Base-by-base conservation (phyloP, 2,888 invertebrate genomes). In the Mythimna pallens region DNA sequence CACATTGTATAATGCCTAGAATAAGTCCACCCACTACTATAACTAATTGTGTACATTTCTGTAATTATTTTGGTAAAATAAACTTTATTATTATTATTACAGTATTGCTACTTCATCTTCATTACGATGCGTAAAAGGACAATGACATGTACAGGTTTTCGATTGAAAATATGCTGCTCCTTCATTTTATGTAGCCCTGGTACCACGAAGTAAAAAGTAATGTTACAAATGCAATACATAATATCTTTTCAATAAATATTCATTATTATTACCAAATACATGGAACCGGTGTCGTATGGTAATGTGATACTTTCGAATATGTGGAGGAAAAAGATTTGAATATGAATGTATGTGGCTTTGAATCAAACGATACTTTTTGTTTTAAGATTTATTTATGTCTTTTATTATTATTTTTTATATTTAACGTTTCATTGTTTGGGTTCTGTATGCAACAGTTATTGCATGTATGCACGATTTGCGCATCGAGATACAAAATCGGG, bases 71-170 rank as follows among this genome's bases (percentile, higher is more conserved):
- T n/a, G n/a, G n/a, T n/a, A n/a, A n/a, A n/a, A n/a, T n/a, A n/a
- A n/a, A n/a, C n/a, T n/a, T n/a, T n/a, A n/a, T n/a, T n/a, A n/a
- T n/a, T n/a, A n/a, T n/a, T n/a, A 25, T 52, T 2, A 14, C n/a
- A 40, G 25, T 54, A 22, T 47, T 1, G 30, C 30, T 58, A 8
- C 43, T 73, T 55, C 25, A 25, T 63, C 74, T 63, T 72, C 47
- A 72, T 30, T 36, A 72, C 2, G 9, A 47, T 14, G n/a, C n/a
- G n/a, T 43, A 47, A 63, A 63, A 47, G 54, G n/a, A 25, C n/a
- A 63, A 25, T 17, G 63, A 55, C 34, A n/a, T 3, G 14, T 17
- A 25, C 2, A 30, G 17, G 5, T 12, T 63, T 64, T 55, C 25
- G 0, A 9, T 47, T 63, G n/a, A 34, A 54, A 73, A 36, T 25